Evolutionary conservation across 2,797 vertebrate genomes (phyloP).

Genomic region (Denticeps clupeoides): DNA sequence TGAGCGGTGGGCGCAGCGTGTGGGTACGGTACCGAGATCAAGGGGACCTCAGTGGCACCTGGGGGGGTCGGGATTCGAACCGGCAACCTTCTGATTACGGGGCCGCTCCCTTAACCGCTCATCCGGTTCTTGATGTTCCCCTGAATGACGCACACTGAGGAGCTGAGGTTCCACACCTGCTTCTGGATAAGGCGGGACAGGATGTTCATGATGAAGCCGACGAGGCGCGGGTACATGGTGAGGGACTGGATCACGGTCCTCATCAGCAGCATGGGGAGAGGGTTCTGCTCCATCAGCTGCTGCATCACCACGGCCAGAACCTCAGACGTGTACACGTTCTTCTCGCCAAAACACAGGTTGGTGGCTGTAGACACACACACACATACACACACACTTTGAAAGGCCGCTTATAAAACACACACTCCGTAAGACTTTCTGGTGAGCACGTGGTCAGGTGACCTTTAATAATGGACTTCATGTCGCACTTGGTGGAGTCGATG

Average conservation of each 20-base stretch:
- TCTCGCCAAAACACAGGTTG: slow-evolving; percentile 88
- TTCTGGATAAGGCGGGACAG: slow-evolving; percentile 85
- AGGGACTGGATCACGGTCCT: slow-evolving; percentile 92
- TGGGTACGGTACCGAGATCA: too few relatives aligned
- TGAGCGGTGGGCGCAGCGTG: too few relatives aligned
- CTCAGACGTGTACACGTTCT: slow-evolving; percentile 88
- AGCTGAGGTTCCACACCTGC: slow-evolving; percentile 57
- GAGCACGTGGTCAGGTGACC: slow-evolving; percentile 60
- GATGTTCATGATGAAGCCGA: slow-evolving; percentile 93
- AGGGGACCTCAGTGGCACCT: too few relatives aligned
- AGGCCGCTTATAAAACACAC: too few relatives aligned
- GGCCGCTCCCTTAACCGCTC: too few relatives aligned
- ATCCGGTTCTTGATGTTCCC: neutral
- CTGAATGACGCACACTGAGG: neutral
- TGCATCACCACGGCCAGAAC: slow-evolving; percentile 94
- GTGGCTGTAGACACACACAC: slow-evolving; percentile 59
- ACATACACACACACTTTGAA: neutral
- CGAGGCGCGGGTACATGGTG: slow-evolving; percentile 86
- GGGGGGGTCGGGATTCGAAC: too few relatives aligned
- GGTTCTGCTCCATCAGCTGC: slow-evolving; percentile 92
- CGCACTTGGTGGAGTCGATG: slow-evolving; percentile 86
- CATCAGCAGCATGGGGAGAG: slow-evolving; percentile 91
- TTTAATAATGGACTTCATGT: slow-evolving; percentile 97
- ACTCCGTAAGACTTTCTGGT: too few relatives aligned
- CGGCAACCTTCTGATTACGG: too few relatives aligned